phyloP scores from a whole-genome alignment of 1,140 invertebrate species.

The Drosophila tani region DNA sequence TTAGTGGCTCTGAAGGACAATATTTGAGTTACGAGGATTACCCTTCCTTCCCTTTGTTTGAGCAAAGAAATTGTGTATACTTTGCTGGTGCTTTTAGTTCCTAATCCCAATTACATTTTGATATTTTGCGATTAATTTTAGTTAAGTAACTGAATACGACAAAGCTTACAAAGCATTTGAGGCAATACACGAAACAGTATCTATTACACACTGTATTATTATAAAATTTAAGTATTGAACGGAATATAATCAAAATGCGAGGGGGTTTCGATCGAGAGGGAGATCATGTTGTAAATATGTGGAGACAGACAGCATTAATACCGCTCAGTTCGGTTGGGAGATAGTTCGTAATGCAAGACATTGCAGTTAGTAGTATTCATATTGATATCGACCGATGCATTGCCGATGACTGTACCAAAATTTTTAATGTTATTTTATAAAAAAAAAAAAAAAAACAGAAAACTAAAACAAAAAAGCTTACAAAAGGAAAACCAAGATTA shows the following conservation, averaged over 20 bases:
- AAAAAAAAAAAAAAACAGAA: background rate
- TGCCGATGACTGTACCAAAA: conserved; percentile 82
- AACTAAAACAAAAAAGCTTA: background rate
- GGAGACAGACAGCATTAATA: conserved; percentile 58
- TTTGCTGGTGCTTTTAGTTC: conserved; percentile 82
- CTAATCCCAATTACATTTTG: conserved; percentile 62
- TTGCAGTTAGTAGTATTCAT: conserved; percentile 45
- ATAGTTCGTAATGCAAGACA: conserved; percentile 27
- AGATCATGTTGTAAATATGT: conserved; percentile 56
- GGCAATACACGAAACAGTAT: conserved; percentile 64
- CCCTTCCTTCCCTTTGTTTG: conserved; percentile 13
- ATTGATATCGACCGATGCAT: conserved; percentile 27
- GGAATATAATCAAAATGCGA: conserved; percentile 41
- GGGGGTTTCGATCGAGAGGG: conserved; percentile 19
- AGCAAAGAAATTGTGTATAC: conserved; percentile 43
- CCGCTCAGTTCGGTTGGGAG: conserved; percentile 9
- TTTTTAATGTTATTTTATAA: conserved; percentile 76
- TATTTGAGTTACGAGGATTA: conserved; percentile 36
- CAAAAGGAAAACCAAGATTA: conserved; percentile 46
- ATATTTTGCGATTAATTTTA: conserved; percentile 53
- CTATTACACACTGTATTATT: conserved; percentile 38
- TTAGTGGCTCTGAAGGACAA: conserved; percentile 38
- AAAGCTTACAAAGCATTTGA: conserved; percentile 84
- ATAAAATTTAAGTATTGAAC: conserved; percentile 61
- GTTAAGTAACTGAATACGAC: conserved; percentile 74